A percentile compares a stretch with the other conserved stretches of the same genome.
Conservation (phyloP, 1,140 invertebrate genomes). For the Lerema accius region DNA sequence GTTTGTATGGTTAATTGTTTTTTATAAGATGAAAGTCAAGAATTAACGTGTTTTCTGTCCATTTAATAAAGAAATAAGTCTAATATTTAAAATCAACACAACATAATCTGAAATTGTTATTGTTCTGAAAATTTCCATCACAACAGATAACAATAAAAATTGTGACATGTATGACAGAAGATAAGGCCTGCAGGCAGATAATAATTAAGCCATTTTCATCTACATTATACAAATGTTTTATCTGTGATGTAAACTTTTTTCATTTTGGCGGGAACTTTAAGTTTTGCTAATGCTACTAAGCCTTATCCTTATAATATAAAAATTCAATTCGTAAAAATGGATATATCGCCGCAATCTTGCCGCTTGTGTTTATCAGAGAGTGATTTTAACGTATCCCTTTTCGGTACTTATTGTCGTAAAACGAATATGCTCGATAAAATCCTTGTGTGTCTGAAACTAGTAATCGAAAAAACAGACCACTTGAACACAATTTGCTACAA, state of each 20-base stretch:
- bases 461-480: slow-evolving; percentile 61
- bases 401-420: slow-evolving; percentile 58
- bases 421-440: slow-evolving; percentile 70
- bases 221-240: slow-evolving; percentile 15
- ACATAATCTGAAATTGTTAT: no score
- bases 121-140: no score
- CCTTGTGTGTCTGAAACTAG: slow-evolving; percentile 59
- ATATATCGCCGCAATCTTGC: slow-evolving; percentile 59
- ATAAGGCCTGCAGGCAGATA: no score
- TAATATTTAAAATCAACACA: no score
- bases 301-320: slow-evolving; percentile 16
- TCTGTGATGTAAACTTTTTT: slow-evolving; percentile 15
- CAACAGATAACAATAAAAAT: no score
- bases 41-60: no score
- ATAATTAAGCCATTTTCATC: no score
- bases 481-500: slow-evolving; percentile 67
- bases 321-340: slow-evolving; percentile 51
- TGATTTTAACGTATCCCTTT: slow-evolving; percentile 69
- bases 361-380: slow-evolving; percentile 67
- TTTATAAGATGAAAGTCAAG: no score
- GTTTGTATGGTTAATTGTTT: no score
- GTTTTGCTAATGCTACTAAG: slow-evolving; percentile 11
- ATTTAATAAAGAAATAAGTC: no score
- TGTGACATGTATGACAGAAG: no score
- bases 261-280: slow-evolving; percentile 26